Conservation (phyloP, 2,797 vertebrate species). For the Sparidentex hasta region DNA sequence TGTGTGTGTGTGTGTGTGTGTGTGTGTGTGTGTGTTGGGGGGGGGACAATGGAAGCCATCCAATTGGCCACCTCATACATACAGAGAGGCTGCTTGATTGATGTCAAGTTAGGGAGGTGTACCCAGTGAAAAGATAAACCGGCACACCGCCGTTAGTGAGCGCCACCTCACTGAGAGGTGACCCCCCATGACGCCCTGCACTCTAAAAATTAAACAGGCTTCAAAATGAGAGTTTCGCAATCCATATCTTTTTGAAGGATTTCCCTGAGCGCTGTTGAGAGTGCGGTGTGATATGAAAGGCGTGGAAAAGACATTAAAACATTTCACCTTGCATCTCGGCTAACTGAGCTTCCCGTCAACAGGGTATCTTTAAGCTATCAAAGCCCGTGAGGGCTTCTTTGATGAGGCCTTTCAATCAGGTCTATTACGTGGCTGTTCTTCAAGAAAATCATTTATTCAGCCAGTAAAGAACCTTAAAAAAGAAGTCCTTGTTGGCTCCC, state of each 20-base stretch:
- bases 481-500: not conserved
- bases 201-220: constrained; percentile 13
- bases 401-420: constrained; percentile 16
- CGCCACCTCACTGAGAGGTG: constrained; percentile 26
- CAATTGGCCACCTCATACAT: constrained; percentile 71
- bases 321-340: constrained; percentile 3
- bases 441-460: not conserved
- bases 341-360: not conserved
- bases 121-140: constrained; percentile 16
- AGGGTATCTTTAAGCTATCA: constrained; percentile 13
- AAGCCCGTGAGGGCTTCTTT: not conserved
- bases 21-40: too few species aligned
- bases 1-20: too few species aligned
- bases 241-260: not conserved
- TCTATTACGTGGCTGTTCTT: not conserved
- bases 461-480: not conserved
- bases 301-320: not conserved
- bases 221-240: not conserved
- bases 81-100: constrained; percentile 58
- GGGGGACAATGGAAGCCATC: constrained; percentile 42
- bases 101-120: constrained; percentile 47
- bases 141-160: not conserved
- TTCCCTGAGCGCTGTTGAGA: not conserved
- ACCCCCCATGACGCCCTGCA: not conserved
- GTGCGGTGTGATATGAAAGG: not conserved